Base-by-base conservation (phyloP, 2,888 invertebrate species). In the Harmothoe impar region DNA sequence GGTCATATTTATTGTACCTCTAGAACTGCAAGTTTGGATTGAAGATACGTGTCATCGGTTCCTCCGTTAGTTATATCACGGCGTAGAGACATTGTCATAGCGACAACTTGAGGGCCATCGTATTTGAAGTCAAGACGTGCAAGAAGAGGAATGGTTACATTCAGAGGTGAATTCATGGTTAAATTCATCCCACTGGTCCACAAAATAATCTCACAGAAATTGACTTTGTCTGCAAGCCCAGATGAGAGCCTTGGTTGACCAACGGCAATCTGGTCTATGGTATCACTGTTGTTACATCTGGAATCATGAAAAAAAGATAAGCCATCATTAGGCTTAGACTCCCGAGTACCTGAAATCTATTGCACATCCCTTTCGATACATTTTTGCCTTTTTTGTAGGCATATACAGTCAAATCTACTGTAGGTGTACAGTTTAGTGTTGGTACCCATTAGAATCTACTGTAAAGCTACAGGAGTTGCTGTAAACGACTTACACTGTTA, bases 61-160 rank as follows among this genome's bases (percentile, higher is more conserved):
- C 25, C 51, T 23, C 31, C 56, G 0, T 15, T 84, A 0, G 68
- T 52, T n/a, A 43, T 35, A 23, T 43, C 56, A 20, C 56, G 35
- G 0, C n/a, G 56, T 15, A 91, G 88, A 0, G 88, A 62, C 31
- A 91, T 56, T 23, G 23, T 68, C 20, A 91, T 72, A 12, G 54
- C 7, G 17, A 89, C 62, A 15, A n/a, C 15, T 89, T 92, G 92
- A n/a, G 25, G 31, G 23, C 90, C 91, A 56, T 91, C 92, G 29
- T 92, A 92, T 85, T 91, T 92, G 23, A 62, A 62, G 56, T 92
- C 92, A n/a, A 89, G 12, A 52, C 90, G 33, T 20, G 91, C 90
- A 62, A 35, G 43, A 0, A 92, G 90, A 0, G 78, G 77, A 7
- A 92, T 31, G 17, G 43, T 54, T 0, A 51, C 29, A 0, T 52